Evolutionary conservation across 2,113 vertebrate species (phyloP), one percentile per base, ranked within the genome.

Genomic region (Strix uralensis): DNA sequence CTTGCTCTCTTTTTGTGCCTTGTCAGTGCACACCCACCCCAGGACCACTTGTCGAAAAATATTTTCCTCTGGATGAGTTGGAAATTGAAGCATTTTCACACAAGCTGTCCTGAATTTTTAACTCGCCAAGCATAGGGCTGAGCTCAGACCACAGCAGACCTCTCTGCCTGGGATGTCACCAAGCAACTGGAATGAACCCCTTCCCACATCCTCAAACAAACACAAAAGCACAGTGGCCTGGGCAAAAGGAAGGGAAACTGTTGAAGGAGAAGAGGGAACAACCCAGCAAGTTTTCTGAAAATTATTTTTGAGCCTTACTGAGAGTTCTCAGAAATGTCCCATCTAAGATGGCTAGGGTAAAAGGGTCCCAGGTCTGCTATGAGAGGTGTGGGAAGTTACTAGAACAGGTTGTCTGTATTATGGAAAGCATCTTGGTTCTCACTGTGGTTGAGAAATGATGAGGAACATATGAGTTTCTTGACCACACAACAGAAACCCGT

Each of bases 401-500:
- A 46, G 51, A 87, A 73, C 30, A 80, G 26, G 44, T n/a, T 61
- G 27, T 47, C 55, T 11, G 2, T 38, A 30, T 51, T 38, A 42
- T 11, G 23, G 67, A 74, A 65, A 25, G n/a, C 38, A 54, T 34
- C 26, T 75, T 70, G 5, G 32, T 59, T 78, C 38, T 34, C 11
- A 51, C 2, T 6, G 13, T 42, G 16, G 10, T 12, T 58, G 19
- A 69, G 55, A 70, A 82, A 67, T 0, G 0, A 63, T 7, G 16
- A 42, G 55, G 49, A 93, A 49, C 44, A 27, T 8, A 8, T 7
- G 62, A 80, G 13, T 25, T 88, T 75, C 57, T 8, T 17, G 13
- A 74, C 49, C 38, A 59, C 15, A 7, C 10, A 59, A 44, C 23
- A 59, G 38, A 70, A 75, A 65, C 10, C 2, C 0, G 0, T 20